Evolutionary conservation across 2,797 vertebrate genomes (phyloP), one percentile per base, ranked within the genome.

Genomic region (Anas bernieri): DNA sequence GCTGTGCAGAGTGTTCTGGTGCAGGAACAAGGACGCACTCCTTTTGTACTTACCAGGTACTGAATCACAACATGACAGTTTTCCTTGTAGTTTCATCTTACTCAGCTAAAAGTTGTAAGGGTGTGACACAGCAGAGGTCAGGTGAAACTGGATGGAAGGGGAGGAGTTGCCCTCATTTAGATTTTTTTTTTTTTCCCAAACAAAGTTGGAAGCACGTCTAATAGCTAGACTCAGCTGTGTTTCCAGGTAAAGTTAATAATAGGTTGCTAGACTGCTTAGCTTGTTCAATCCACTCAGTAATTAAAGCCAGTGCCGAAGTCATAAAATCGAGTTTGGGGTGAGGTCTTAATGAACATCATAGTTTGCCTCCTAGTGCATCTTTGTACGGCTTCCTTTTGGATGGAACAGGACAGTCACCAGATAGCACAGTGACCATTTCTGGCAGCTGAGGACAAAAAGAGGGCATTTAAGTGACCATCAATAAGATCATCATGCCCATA

Each of bases 171-270:
- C 88, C 6, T 95, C 39, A 6, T 88, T 86, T 73, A 54, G 67
- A 5, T 81, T 64, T 59, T 28, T 80, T 83, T 87, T 66, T 21
- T 77, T 83, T 86, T n/a, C n/a, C 1, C 0, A 70, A 70, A 41
- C 61, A 28, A 61, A 64, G 41, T n/a, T 90, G 64, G 64, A 64
- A 73, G 83, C 80, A 70, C 70, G 77, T 94, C 85, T 96, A 91
- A 86, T 55, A 91, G 59, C 77, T 78, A 67, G 50, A 86, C 91
- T 94, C 48, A 62, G 25, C 37, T 80, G 64, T 85, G 90, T 50
- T 87, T 94, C 88, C 92, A 66, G 69, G 84, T 78, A 80, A 23
- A 64, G 54, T 91, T 95, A 97, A 96, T 96, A 76, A 86, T 1
- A 91, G 94, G 80, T 77, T 92, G 58, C 77, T 82, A 8, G 63